These are phyloP conservation scores for Ptychochromis oligacanthus DNA, from an alignment of 2,113 vertebrate genomes.

Conservation along the genomic window DNA sequence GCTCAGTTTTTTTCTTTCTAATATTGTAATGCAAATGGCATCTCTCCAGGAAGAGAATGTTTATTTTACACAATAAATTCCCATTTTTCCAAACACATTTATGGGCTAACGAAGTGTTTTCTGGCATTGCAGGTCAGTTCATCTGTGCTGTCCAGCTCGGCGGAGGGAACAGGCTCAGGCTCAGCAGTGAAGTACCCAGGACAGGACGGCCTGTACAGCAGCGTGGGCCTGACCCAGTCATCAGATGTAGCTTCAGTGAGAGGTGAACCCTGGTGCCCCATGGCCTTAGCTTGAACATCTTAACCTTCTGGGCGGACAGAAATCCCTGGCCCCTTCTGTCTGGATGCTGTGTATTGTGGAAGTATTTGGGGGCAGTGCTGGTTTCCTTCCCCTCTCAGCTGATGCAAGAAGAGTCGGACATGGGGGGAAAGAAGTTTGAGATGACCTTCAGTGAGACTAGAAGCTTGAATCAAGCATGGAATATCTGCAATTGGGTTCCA, in stretches of 20 bases:
- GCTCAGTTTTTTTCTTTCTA: not conserved
- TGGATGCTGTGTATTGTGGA: slow-evolving; percentile 60
- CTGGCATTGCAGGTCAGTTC: slow-evolving; percentile 83
- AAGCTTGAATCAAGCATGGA: slow-evolving; percentile 63
- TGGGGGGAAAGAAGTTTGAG: slow-evolving; percentile 33
- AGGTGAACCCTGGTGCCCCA: slow-evolving; percentile 93
- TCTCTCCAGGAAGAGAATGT: not conserved
- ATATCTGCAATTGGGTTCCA: slow-evolving; percentile 65
- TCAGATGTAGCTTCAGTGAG: slow-evolving; percentile 90
- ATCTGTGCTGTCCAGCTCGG: slow-evolving; percentile 85
- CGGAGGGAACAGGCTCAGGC: slow-evolving; percentile 84
- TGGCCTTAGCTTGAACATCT: slow-evolving; percentile 89
- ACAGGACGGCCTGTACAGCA: slow-evolving; percentile 90
- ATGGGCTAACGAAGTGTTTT: not conserved
- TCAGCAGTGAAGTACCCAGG: slow-evolving; percentile 90
- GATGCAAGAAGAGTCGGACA: slow-evolving; percentile 73
- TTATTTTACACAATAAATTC: not conserved
- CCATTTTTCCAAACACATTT: not conserved
- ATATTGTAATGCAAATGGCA: not conserved
- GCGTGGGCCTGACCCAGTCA: slow-evolving; percentile 87
- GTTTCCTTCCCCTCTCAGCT: slow-evolving; percentile 69
- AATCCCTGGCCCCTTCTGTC: slow-evolving; percentile 36
- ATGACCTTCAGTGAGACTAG: slow-evolving; percentile 46
- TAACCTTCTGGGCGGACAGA: slow-evolving; percentile 50
- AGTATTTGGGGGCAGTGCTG: slow-evolving; percentile 53